phyloP scores from a whole-genome alignment of 2,113 vertebrate genomes.

The Jacana jacana region DNA sequence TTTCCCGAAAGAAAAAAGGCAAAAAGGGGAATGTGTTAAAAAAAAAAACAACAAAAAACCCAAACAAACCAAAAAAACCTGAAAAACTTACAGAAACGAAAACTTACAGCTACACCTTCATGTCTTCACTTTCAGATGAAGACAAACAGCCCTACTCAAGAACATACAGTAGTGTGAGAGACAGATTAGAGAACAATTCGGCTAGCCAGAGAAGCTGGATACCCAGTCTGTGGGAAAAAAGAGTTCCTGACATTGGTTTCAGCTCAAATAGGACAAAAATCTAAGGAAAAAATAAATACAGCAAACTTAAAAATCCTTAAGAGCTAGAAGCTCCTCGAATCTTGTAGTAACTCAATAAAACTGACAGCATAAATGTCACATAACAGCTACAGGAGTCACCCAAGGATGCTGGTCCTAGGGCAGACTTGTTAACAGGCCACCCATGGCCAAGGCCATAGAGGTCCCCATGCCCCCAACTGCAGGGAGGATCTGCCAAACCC shows the following conservation, averaged over 20 bases:
- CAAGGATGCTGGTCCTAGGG: neutral
- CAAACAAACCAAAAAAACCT: too few species aligned
- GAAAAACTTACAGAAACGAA: too few species aligned
- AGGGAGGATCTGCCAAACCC: slow-evolving; percentile 1
- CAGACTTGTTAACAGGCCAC: neutral
- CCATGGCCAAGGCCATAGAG: neutral
- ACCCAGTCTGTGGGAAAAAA: neutral
- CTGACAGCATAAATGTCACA: neutral
- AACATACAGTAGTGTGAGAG: neutral
- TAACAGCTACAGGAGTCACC: neutral
- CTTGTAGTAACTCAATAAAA: neutral
- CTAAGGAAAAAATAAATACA: neutral
- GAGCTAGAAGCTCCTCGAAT: neutral
- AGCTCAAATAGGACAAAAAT: neutral
- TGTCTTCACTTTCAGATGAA: neutral
- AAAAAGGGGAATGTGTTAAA: neutral
- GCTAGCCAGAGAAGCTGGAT: neutral
- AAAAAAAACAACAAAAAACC: too few species aligned
- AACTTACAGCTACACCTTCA: neutral
- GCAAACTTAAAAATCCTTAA: neutral
- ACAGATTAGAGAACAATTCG: neutral
- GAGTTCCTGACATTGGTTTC: neutral
- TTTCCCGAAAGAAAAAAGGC: neutral
- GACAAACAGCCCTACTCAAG: neutral
- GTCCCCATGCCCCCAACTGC: neutral